A percentile compares a stretch with the other conserved stretches of the same genome.
phyloP scores from a whole-genome alignment of 1,140 invertebrate species.

The Macrobrachium rosenbergii region DNA sequence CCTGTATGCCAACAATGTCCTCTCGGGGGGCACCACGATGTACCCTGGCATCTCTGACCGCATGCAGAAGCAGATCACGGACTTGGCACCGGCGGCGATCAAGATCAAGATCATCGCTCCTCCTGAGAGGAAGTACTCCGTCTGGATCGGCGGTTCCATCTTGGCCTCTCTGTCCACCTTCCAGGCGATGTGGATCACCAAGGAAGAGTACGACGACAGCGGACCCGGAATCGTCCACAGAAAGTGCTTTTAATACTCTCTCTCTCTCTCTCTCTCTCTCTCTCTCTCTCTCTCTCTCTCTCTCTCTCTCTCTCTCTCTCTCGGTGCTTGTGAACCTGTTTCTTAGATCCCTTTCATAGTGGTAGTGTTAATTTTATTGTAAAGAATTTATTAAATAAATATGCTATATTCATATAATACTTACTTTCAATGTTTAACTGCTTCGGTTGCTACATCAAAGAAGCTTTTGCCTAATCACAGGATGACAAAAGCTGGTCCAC shows the following conservation, averaged over 20 bases:
- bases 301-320: no score
- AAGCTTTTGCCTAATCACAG: no score
- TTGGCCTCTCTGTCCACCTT: conserved; percentile 77
- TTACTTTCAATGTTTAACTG: not conserved
- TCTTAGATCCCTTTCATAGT: not conserved
- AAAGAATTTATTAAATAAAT: conserved; percentile 17
- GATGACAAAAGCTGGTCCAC: no score
- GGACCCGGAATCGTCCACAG: conserved; percentile 68
- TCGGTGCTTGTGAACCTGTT: not conserved
- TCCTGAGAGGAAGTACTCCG: conserved; percentile 73
- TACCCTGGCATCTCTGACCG: conserved; percentile 77
- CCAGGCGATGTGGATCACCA: conserved; percentile 78
- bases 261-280: conserved; percentile 5
- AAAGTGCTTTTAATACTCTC: conserved; percentile 60
- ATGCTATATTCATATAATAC: conserved; percentile 4
- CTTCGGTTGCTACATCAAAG: no score
- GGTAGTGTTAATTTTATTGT: conserved; percentile 26
- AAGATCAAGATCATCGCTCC: conserved; percentile 76
- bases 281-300: no score
- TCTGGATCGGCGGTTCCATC: conserved; percentile 77
- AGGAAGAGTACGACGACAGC: conserved; percentile 68
- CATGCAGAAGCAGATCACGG: conserved; percentile 78
- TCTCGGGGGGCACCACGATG: conserved; percentile 69
- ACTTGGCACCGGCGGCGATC: conserved; percentile 85
- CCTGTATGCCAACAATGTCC: conserved; percentile 86